Evolutionary conservation across 2,797 vertebrate species (phyloP).

Genomic region (Botia almorhae): DNA sequence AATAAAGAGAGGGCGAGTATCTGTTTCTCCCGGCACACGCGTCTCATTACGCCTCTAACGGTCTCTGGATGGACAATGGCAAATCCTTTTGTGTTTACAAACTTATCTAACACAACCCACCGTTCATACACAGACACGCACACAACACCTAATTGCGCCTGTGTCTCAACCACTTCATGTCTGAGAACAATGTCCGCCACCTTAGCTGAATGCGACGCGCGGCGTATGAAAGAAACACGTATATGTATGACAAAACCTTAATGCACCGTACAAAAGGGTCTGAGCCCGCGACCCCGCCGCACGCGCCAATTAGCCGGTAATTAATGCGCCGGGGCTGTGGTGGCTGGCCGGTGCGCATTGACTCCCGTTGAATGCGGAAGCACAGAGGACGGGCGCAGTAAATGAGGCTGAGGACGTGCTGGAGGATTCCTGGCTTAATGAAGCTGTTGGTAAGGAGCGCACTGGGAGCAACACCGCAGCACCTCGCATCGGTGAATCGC

Average conservation of each 20-base stretch:
- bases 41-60: constrained; percentile 87
- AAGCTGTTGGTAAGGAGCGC: constrained; percentile 90
- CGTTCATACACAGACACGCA: constrained; percentile 21
- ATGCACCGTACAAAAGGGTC: constrained; percentile 75
- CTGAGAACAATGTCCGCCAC: constrained; percentile 79
- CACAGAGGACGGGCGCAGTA: constrained; percentile 75
- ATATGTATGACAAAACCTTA: constrained; percentile 70
- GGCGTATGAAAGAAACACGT: constrained; percentile 56
- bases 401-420: constrained; percentile 78
- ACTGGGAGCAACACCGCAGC: constrained; percentile 65
- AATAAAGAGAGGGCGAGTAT: constrained; percentile 64
- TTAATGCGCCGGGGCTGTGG: constrained; percentile 87
- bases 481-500: constrained; percentile 45
- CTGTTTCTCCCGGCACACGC: constrained; percentile 78
- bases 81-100: constrained; percentile 65
- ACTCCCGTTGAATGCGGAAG: constrained; percentile 80
- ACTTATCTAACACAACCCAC: constrained; percentile 65
- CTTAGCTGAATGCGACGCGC: constrained; percentile 62
- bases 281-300: constrained; percentile 62
- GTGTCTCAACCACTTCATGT: constrained; percentile 78
- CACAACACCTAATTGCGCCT: constrained; percentile 78
- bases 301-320: constrained; percentile 88
- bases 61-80: constrained; percentile 68
- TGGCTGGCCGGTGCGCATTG: constrained; percentile 78
- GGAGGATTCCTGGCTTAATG: constrained; percentile 88